phyloP scores from a whole-genome alignment of 2,888 invertebrate species.

The Rhorus exstirpatorius region DNA sequence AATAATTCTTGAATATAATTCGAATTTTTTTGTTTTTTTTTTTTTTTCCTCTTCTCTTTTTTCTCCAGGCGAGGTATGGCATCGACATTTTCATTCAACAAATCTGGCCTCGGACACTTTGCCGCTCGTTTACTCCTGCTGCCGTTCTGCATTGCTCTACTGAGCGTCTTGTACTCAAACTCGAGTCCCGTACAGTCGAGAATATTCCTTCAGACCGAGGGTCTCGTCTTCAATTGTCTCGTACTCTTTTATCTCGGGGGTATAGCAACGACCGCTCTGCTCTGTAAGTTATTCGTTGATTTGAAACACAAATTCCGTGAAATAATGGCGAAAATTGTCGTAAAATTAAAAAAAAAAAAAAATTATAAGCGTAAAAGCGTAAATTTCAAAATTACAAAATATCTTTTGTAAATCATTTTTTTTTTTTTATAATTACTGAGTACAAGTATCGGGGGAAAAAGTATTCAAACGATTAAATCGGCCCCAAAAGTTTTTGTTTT shows the following conservation, averaged over 20 bases:
- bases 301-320: background rate
- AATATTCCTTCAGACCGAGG: slow-evolving; percentile 83
- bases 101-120: slow-evolving; percentile 91
- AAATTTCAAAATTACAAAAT: no score
- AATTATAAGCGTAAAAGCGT: background rate
- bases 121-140: slow-evolving; percentile 91
- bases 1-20: background rate
- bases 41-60: slow-evolving; percentile 75
- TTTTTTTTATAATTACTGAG: no score
- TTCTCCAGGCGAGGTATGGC: slow-evolving; percentile 90
- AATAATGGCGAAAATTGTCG: background rate
- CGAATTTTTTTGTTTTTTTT: no score
- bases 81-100: slow-evolving; percentile 92
- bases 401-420: no score
- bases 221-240: slow-evolving; percentile 90
- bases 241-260: slow-evolving; percentile 92
- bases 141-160: slow-evolving; percentile 88
- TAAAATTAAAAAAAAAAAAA: background rate
- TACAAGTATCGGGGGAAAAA: no score
- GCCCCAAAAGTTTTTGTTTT: no score
- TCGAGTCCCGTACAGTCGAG: slow-evolving; percentile 82
- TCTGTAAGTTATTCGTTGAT: slow-evolving; percentile 78
- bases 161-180: slow-evolving; percentile 82
- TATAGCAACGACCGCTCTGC: slow-evolving; percentile 83
- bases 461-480: no score